Conservation (phyloP, 2,797 vertebrate species). For the Chaetophractus vellerosus region DNA sequence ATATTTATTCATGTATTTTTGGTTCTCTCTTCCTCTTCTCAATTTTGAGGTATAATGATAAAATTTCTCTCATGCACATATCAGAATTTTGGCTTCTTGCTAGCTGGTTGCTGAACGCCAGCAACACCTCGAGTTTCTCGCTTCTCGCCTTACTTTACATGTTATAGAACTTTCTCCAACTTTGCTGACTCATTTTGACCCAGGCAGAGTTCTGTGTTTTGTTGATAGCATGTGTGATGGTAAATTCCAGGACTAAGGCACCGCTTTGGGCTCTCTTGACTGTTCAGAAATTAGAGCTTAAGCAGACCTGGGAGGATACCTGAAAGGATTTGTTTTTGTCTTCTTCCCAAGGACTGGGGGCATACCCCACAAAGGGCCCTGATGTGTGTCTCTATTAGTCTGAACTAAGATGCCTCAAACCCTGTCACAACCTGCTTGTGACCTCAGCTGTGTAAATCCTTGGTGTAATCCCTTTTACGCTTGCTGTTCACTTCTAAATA, state of each 20-base stretch:
- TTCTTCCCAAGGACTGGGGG: not conserved
- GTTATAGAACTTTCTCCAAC: not conserved
- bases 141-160: not conserved
- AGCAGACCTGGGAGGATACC: not conserved
- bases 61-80: not conserved
- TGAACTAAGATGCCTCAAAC: conserved; percentile 13
- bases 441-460: conserved; percentile 27
- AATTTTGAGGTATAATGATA: not conserved
- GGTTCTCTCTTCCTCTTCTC: not conserved
- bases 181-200: not conserved
- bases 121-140: not conserved
- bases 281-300: not conserved
- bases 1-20: not conserved
- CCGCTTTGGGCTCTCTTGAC: not conserved
- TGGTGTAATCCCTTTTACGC: not conserved
- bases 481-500: not conserved
- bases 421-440: conserved; percentile 64
- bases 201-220: not conserved
- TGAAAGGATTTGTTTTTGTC: not conserved
- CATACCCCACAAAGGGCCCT: not conserved
- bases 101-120: not conserved
- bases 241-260: not conserved
- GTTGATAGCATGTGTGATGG: not conserved
- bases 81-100: not conserved
- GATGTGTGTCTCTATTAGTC: not conserved